A percentile compares a stretch with the other conserved stretches of the same genome.
These are phyloP conservation scores for Drosophila kepulauana DNA, from an alignment of 1,140 invertebrate genomes.

Conservation along the genomic window DNA sequence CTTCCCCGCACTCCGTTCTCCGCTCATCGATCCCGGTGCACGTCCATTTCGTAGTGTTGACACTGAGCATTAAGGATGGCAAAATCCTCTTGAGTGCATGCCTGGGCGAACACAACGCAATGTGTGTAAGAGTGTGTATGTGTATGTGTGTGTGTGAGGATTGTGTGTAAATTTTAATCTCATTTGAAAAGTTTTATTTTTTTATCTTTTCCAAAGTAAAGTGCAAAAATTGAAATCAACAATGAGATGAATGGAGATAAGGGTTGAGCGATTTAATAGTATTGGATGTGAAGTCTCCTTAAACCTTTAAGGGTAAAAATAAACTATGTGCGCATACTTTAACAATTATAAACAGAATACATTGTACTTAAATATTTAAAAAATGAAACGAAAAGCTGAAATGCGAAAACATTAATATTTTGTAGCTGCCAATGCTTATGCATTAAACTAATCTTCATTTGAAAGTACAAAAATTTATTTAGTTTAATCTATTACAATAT, in stretches of 20 bases:
- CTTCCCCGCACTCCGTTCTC: constrained; percentile 13
- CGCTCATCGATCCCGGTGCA: constrained; percentile 31
- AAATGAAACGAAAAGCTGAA: not conserved
- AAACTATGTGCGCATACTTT: not conserved
- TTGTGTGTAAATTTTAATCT: constrained; percentile 72
- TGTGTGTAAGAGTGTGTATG: constrained; percentile 23
- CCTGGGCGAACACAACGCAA: constrained; percentile 48
- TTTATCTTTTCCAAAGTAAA: constrained; percentile 44
- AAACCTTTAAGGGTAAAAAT: constrained; percentile 3
- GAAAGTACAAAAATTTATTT: too few species aligned
- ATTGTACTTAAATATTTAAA: not conserved
- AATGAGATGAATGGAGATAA: constrained; percentile 35
- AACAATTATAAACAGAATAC: not conserved
- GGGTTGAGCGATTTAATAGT: constrained; percentile 44
- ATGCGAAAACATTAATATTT: too few species aligned
- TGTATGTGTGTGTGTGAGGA: constrained; percentile 30
- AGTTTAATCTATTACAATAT: too few species aligned
- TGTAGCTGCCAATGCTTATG: fast-evolving
- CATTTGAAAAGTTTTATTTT: constrained; percentile 77
- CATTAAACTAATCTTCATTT: too few species aligned
- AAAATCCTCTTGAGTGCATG: constrained; percentile 75
- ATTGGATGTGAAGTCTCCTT: not conserved
- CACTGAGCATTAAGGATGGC: constrained; percentile 66
- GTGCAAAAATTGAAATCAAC: constrained; percentile 75
- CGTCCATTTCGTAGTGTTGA: constrained; percentile 59